Conservation (phyloP, 23 tunicate genomes). For the Trididemnum miniatum region DNA sequence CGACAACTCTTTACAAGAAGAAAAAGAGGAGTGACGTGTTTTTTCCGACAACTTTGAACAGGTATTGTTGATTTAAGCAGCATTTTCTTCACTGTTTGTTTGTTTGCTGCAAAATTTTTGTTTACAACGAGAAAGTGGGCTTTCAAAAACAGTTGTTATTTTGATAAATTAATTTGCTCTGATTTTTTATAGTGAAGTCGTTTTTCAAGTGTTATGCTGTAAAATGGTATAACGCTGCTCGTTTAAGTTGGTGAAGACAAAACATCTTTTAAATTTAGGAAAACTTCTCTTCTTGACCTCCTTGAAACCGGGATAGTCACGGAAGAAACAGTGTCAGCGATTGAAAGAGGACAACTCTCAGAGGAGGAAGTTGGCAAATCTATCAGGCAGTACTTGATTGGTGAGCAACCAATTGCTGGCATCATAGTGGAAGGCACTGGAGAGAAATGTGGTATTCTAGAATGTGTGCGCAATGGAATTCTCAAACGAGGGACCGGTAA, state of each 20-base stretch:
- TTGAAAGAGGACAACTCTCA: constrained; percentile 53
- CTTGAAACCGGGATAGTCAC: constrained; percentile 68
- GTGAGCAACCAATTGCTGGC: constrained; percentile 93
- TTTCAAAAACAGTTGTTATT: too few species aligned
- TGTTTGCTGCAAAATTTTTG: too few species aligned
- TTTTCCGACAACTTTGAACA: constrained; percentile 58
- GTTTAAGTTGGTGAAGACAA: too few species aligned
- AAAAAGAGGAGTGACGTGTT: constrained; percentile 50
- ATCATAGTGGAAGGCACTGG: constrained; percentile 74
- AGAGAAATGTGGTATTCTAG: constrained; percentile 61
- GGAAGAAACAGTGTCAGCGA: constrained; percentile 64
- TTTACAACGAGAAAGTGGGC: too few species aligned
- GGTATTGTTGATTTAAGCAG: too few species aligned
- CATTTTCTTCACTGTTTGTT: too few species aligned
- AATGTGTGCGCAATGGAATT: constrained; percentile 73
- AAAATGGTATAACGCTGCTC: too few species aligned
- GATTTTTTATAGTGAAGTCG: too few species aligned
- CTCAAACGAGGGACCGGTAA: constrained; percentile 87
- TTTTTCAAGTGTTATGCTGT: too few species aligned
- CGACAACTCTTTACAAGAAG: constrained; percentile 1
- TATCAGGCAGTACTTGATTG: constrained; percentile 72
- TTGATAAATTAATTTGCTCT: too few species aligned
- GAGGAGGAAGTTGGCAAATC: constrained; percentile 68
- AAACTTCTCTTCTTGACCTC: constrained; percentile 55
- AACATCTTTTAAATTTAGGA: constrained; percentile 36